Evolutionary conservation across 2,113 vertebrate genomes (phyloP).

Genomic region (Phocoena sinus): DNA sequence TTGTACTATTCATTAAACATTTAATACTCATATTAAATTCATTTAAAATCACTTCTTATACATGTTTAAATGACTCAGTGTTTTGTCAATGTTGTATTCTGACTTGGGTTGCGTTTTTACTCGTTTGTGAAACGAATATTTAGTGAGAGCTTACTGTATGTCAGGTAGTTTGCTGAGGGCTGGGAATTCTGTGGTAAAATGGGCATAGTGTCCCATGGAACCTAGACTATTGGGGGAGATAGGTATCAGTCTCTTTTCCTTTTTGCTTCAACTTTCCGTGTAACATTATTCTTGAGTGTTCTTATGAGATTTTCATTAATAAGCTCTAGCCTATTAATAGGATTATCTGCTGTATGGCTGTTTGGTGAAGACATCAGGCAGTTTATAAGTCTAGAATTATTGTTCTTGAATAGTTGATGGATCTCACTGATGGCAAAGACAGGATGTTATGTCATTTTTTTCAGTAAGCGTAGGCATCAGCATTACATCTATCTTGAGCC

Average conservation of each 20-base stretch:
- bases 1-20: background rate
- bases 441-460: background rate
- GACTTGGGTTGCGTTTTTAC: background rate
- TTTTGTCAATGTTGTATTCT: background rate
- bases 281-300: background rate
- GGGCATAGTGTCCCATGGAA: background rate
- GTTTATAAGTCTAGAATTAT: slow-evolving; percentile 19
- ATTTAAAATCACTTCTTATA: background rate
- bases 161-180: background rate
- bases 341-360: background rate
- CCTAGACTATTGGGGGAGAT: background rate
- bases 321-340: background rate
- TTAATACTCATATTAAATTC: background rate
- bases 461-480: background rate
- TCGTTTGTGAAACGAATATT: background rate
- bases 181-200: background rate
- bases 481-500: slow-evolving; percentile 16
- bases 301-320: background rate
- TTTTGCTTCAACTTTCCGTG: background rate
- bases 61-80: background rate
- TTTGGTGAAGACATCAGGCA: background rate
- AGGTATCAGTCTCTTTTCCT: background rate
- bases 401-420: background rate
- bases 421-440: background rate
- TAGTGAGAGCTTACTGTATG: background rate